These are phyloP conservation scores for Belgica antarctica DNA, from an alignment of 2,888 invertebrate species.

Conservation along the genomic window DNA sequence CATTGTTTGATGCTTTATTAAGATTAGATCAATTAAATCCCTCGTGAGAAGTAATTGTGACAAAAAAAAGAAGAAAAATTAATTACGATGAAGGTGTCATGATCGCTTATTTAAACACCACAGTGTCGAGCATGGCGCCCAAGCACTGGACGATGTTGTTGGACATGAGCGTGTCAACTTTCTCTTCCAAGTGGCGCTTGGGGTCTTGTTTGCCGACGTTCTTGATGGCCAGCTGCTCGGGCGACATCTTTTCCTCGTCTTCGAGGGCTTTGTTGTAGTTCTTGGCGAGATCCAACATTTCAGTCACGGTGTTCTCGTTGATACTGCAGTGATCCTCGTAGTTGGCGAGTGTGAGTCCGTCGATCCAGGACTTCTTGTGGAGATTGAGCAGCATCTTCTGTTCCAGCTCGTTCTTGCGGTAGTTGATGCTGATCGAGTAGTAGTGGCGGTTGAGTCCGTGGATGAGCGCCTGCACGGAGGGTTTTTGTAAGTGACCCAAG, in stretches of 20 bases:
- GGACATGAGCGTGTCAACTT: conserved; percentile 94
- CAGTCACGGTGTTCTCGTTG: conserved; percentile 91
- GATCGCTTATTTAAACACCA: conserved; percentile 74
- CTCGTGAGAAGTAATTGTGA: neutral
- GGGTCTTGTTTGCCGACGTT: conserved; percentile 99
- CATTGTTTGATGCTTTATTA: conserved; percentile 9
- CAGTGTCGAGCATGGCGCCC: conserved; percentile 93
- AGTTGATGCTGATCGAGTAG: conserved; percentile 99
- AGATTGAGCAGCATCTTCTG: conserved; percentile 98
- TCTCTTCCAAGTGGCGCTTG: conserved; percentile 98
- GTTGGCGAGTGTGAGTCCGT: conserved; percentile 85
- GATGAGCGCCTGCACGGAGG: conserved; percentile 97
- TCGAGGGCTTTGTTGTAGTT: conserved; percentile 96
- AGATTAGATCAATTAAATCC: conserved; percentile 26
- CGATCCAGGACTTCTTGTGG: conserved; percentile 99
- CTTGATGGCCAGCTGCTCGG: conserved; percentile 97
- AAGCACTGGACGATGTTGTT: conserved; percentile 97
- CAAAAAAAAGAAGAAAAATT: no score
- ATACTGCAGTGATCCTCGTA: conserved; percentile 89
- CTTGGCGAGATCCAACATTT: conserved; percentile 96
- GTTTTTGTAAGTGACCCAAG: conserved; percentile 96
- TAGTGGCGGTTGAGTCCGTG: conserved; percentile 98
- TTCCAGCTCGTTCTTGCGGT: conserved; percentile 97
- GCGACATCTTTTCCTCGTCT: conserved; percentile 99
- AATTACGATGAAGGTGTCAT: neutral